Conservation (phyloP, 2,888 invertebrate species). For the Fragum fragum region DNA sequence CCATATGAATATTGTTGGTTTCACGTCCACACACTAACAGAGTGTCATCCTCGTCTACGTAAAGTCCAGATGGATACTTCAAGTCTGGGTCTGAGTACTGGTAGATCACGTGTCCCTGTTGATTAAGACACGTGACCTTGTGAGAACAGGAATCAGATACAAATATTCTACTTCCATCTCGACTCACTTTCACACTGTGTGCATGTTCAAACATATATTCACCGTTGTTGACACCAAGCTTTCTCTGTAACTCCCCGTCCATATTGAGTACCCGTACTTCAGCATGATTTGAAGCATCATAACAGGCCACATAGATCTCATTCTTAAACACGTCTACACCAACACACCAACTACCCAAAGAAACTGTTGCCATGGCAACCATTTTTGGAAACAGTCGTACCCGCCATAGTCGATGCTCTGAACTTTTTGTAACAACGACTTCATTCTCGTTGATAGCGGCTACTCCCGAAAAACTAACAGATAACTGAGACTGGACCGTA, state of each 20-base stretch:
- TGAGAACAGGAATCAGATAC: neutral
- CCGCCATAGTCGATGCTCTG: neutral
- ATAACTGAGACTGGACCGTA: neutral
- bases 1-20: neutral
- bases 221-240: neutral
- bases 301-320: constrained; percentile 8
- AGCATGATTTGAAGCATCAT: neutral
- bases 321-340: neutral
- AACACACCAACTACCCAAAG: neutral
- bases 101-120: constrained; percentile 13
- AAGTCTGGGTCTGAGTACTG: constrained; percentile 5
- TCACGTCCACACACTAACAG: neutral
- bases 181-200: neutral
- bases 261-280: constrained; percentile 3
- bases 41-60: constrained; percentile 1
- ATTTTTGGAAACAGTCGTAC: neutral
- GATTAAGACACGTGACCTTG: constrained; percentile 1
- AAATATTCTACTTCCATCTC: constrained; percentile 2
- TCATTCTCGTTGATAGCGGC: neutral
- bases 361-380: neutral
- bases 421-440: neutral
- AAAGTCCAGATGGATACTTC: neutral
- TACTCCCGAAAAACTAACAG: neutral
- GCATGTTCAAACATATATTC: neutral
- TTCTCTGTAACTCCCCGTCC: neutral